Conservation (phyloP, 2,113 vertebrate genomes). For the Centropristis striata region DNA sequence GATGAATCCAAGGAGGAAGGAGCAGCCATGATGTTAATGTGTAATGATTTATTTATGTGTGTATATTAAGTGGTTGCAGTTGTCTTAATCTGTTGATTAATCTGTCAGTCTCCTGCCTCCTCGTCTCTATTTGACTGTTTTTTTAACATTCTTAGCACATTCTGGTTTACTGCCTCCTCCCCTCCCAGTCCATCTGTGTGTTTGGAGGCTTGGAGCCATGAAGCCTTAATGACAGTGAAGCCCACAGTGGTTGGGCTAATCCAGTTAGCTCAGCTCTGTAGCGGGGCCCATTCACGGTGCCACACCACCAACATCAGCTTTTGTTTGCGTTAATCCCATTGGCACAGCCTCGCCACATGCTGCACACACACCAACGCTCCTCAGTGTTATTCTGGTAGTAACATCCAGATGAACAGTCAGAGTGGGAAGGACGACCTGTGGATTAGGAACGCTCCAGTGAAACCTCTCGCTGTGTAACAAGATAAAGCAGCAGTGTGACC, state of each 20-base stretch:
- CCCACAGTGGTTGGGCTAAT: constrained; percentile 66
- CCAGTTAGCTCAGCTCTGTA: constrained; percentile 59
- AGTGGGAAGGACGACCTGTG: constrained; percentile 29
- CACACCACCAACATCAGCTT: constrained; percentile 48
- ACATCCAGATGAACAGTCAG: constrained; percentile 28
- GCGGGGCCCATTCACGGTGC: constrained; percentile 36
- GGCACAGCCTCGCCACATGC: constrained; percentile 35
- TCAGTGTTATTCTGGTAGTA: constrained; percentile 3
- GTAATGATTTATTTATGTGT: neutral
- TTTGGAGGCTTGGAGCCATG: constrained; percentile 55
- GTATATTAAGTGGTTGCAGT: neutral
- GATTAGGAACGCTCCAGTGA: constrained; percentile 44
- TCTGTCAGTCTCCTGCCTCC: constrained; percentile 14
- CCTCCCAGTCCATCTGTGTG: constrained; percentile 40
- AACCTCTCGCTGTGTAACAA: constrained; percentile 31
- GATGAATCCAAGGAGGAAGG: neutral
- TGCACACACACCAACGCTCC: constrained; percentile 25
- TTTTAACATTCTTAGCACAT: neutral
- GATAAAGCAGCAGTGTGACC: constrained; percentile 32
- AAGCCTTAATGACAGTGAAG: constrained; percentile 47
- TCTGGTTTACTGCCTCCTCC: constrained; percentile 1
- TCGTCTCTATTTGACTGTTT: constrained; percentile 11
- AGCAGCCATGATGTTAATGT: neutral
- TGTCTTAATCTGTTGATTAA: constrained; percentile 48
- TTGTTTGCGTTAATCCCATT: constrained; percentile 69